A percentile compares a stretch with the other conserved stretches of the same genome.
Evolutionary conservation across 1,140 invertebrate species (phyloP).

Genomic region (Drosophila asahinai): DNA sequence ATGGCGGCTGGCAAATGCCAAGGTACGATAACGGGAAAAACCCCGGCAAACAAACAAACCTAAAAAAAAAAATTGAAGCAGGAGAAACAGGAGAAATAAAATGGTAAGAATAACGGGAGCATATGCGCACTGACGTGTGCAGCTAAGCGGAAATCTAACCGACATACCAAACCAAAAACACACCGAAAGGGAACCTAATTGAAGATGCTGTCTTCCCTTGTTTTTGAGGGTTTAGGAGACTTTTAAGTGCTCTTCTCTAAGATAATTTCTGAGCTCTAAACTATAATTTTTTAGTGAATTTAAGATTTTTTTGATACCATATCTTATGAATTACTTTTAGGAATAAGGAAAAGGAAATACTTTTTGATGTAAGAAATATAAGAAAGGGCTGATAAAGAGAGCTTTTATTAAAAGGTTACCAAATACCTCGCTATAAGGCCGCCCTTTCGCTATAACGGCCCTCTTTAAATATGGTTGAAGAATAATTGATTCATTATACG

Average conservation of each 20-base stretch:
- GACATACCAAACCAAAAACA: slow-evolving; percentile 35
- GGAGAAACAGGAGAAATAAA: slow-evolving; percentile 19
- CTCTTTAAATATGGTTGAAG: too few species aligned
- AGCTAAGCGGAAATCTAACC: slow-evolving; percentile 53
- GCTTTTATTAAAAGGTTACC: background rate
- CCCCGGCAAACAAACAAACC: slow-evolving; percentile 25
- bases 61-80: background rate
- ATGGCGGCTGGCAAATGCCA: slow-evolving; percentile 54
- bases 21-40: slow-evolving; percentile 26
- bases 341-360: background rate
- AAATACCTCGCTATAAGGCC: too few species aligned
- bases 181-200: slow-evolving; percentile 21
- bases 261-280: too few species aligned
- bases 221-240: background rate
- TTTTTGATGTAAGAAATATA: too few species aligned
- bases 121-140: slow-evolving; percentile 41
- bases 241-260: slow-evolving; percentile 1
- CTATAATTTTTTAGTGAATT: background rate
- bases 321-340: background rate
- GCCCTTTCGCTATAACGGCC: too few species aligned
- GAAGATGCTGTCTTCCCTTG: background rate
- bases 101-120: slow-evolving; percentile 15
- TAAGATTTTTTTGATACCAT: background rate
- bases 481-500: too few species aligned
- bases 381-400: background rate